Base-by-base conservation (phyloP, 1,140 invertebrate genomes). In the Cyphomyrmex costatus region DNA sequence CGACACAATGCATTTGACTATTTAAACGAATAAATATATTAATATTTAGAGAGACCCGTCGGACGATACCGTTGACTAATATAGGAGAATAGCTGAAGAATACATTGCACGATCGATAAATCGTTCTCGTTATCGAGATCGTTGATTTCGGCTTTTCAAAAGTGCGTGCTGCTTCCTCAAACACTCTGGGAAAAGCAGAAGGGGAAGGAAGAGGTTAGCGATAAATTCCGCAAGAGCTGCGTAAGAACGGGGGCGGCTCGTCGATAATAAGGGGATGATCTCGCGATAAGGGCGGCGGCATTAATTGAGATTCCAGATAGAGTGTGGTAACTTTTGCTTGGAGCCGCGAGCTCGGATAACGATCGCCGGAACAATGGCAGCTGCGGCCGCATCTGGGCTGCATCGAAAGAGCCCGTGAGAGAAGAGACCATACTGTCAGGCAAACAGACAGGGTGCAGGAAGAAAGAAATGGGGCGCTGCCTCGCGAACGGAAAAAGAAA, bases 231-330 rank as follows among this genome's bases (percentile, higher is more conserved):
- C 80, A 76, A 90, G 84, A 92, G 88, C 68, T 77, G 53, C 56
- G 36, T 73, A 86, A 86, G 89, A 88, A 80, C 66, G 68, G 60
- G 33, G 19, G 46, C 66, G 88, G 78, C 87, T 86, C 73, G 89
- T 93, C 93, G 92, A 94, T 94, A 94, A 94, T 92, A 93, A 93
- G 90, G 88, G 92, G 90, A 93, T 92, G 92, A 94, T 93, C 87
- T 88, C 73, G 89, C 82, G 93, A 94, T 94, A 93, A 93, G 87
- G 88, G 88, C 86, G 86, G 85, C 66, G 91, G 88, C 91, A 94
- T 95, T 94, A 94, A 94, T 94, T 93, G 92, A 94, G 93, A 94
- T 94, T 93, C 88, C 87, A 94, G 93, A 95, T 95, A 95, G 87
- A 91, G 90, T 84, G 89, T 90, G 86, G 87, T 89, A 93, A 93